Percentiles rank a stretch among this genome's conserved stretches.
Evolutionary conservation across 53 echinoderm and acorn worm genomes (phyloP).

Genomic region (Paracentrotus lividus): DNA sequence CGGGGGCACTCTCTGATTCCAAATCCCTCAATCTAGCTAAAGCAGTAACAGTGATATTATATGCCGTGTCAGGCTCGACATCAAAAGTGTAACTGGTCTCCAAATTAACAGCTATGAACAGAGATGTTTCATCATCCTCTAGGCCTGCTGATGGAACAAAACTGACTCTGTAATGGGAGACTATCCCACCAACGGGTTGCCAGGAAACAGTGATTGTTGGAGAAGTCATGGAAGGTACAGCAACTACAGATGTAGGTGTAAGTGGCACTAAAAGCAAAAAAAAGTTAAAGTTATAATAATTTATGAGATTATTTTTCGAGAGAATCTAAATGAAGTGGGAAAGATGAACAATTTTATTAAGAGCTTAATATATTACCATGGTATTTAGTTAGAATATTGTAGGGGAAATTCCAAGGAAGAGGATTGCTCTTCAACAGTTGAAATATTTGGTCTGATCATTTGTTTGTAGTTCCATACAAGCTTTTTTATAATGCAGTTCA

Average conservation of each 20-base stretch:
- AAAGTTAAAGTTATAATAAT: neutral
- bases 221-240: neutral
- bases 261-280: slow-evolving; percentile 1
- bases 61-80: neutral
- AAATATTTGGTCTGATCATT: no score
- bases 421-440: no score
- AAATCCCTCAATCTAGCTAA: neutral
- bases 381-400: no score
- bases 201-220: neutral
- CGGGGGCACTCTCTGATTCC: slow-evolving; percentile 23
- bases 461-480: no score
- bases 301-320: no score
- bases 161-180: neutral
- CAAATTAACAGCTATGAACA: neutral
- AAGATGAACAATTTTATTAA: no score
- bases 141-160: neutral
- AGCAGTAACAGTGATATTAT: neutral
- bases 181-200: slow-evolving; percentile 37
- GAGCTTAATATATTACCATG: no score
- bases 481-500: no score
- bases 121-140: neutral
- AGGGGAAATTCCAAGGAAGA: no score
- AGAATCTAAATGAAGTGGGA: no score
- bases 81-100: slow-evolving; percentile 24
- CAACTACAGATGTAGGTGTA: slow-evolving; percentile 16